Base-by-base conservation (phyloP, 2,113 vertebrate genomes). In the Candoia aspera region DNA sequence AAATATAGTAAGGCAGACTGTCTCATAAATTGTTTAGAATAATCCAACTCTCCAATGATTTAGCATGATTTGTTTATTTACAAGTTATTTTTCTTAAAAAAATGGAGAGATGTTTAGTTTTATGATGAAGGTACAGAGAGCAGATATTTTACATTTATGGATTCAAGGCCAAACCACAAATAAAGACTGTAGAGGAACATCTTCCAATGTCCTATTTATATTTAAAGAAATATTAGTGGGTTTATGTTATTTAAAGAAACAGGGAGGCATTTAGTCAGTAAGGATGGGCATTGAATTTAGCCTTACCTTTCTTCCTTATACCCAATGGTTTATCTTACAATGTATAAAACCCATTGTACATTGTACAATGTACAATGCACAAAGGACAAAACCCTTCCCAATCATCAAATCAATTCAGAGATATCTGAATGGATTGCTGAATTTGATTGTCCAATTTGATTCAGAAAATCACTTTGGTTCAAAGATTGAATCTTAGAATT, bases 11-110 rank as follows among this genome's bases (percentile, higher is more conserved):
- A 96, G 95, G 93, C 94, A 97, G 96, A 95, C 93, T 95, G 96
- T 95, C 97, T 97, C 96, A 97, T 97, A 97, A 97, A 97, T 97
- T 97, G 96, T 97, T 96, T 96, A 96, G 93, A 97, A 97, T 96
- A 97, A 96, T 86, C 17, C 88, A 95, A 90, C 89, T 97, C 93
- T 96, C 96, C 59, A 94, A 92, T 95, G 96, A 95, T 94, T 96
- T 97, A 95, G 92, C 89, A 84, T 96, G 96, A 97, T 96, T 95
- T 95, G 93, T 96, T 95, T 97, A 95, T 96, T 97, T 96, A 83
- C 94, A 95, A 84, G 57, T 37, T 73, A 91, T 57, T 84, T 55
- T 87, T 73, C 37, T 73, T 37, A 23, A 2, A 89, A 92, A 94
- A 93, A 89, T 37, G 92, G 93, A 93, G 90, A 94, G 87, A 94